phyloP scores from a whole-genome alignment of 2,888 invertebrate genomes.

The Clitarchus hookeri region DNA sequence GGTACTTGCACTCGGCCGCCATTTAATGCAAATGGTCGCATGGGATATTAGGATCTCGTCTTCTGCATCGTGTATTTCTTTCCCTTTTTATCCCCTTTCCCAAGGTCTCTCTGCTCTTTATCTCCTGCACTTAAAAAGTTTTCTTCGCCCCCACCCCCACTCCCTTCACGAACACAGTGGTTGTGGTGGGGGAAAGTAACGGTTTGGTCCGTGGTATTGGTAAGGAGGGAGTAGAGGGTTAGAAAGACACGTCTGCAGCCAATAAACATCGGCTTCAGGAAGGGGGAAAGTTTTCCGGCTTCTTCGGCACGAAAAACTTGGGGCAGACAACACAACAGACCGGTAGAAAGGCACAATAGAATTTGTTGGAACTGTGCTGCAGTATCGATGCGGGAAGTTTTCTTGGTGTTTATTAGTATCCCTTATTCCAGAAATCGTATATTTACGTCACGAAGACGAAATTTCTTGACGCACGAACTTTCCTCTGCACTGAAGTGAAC shows the following conservation, averaged over 20 bases:
- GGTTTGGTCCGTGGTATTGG: background rate
- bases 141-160: background rate
- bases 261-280: background rate
- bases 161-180: background rate
- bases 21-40: slow-evolving; percentile 8
- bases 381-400: too few relatives aligned
- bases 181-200: slow-evolving; percentile 14
- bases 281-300: background rate
- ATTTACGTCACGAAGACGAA: too few relatives aligned
- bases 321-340: background rate
- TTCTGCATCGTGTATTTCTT: background rate
- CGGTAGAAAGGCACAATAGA: background rate
- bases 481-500: too few relatives aligned
- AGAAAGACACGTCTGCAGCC: slow-evolving; percentile 10
- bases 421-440: too few relatives aligned
- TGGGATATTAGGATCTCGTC: slow-evolving; percentile 9
- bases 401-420: too few relatives aligned
- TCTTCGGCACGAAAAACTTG: background rate
- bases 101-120: background rate
- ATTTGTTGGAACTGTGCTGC: background rate
- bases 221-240: background rate
- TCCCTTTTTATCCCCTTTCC: background rate
- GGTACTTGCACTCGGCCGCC: background rate
- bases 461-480: too few relatives aligned
- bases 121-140: slow-evolving; percentile 3